Percentiles rank a stretch among this genome's conserved stretches.
Evolutionary conservation across 1,140 invertebrate genomes (phyloP).

Genomic region (Aphis craccivora): DNA sequence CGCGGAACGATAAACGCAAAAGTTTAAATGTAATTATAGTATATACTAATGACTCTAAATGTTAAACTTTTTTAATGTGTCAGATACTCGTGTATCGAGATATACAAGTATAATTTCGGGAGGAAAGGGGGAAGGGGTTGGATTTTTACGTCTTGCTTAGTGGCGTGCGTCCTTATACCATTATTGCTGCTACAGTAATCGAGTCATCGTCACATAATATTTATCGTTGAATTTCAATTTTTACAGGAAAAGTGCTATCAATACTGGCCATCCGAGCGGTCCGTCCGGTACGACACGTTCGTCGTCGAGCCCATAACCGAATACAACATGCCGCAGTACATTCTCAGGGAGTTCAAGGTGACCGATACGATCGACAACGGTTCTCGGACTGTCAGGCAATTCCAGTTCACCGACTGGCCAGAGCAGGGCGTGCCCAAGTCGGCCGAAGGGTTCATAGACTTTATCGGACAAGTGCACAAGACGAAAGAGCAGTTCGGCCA

Average conservation of each 20-base stretch:
- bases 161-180: background rate
- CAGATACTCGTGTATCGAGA: background rate
- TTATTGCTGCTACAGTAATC: background rate
- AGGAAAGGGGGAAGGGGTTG: background rate
- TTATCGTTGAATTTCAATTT: constrained; percentile 52
- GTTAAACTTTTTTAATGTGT: background rate
- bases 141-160: background rate
- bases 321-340: constrained; percentile 99
- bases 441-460: constrained; percentile 97
- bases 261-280: constrained; percentile 98
- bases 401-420: constrained; percentile 99
- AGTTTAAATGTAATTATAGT: background rate
- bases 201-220: background rate
- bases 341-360: constrained; percentile 97
- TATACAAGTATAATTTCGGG: background rate
- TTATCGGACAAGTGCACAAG: constrained; percentile 98
- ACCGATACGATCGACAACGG: constrained; percentile 93
- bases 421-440: constrained; percentile 97
- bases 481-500: constrained; percentile 99
- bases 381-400: constrained; percentile 95
- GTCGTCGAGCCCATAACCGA: constrained; percentile 99
- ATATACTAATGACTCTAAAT: background rate
- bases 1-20: background rate
- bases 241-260: constrained; percentile 95
- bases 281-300: constrained; percentile 94